These are phyloP conservation scores for Toxonevra muliebris DNA, from an alignment of 2,888 invertebrate genomes.

Conservation along the genomic window DNA sequence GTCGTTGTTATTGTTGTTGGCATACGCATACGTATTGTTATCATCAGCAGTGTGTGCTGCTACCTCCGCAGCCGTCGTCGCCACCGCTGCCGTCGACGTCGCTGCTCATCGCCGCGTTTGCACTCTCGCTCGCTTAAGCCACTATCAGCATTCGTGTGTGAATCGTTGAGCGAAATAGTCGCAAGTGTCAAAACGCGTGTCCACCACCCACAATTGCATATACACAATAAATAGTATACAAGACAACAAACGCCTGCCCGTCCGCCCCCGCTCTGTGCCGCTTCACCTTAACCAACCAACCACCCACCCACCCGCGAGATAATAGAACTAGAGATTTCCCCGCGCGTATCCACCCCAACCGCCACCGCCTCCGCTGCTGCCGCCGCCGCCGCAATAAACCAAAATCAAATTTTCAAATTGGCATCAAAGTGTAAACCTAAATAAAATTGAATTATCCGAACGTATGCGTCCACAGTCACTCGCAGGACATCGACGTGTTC, in stretches of 20 bases:
- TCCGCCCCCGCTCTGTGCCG: constrained; percentile 43
- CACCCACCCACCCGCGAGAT: constrained; percentile 17
- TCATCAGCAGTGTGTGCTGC: constrained; percentile 27
- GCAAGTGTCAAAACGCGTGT: constrained; percentile 37
- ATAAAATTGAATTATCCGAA: constrained; percentile 63
- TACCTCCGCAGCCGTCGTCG: constrained; percentile 21
- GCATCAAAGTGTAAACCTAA: constrained; percentile 63
- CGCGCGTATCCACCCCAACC: constrained; percentile 32
- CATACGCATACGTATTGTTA: constrained; percentile 14
- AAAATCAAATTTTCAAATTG: constrained; percentile 62
- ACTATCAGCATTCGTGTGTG: constrained; percentile 43
- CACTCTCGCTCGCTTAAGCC: constrained; percentile 37
- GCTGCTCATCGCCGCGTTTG: constrained; percentile 25
- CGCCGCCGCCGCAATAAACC: constrained; percentile 48
- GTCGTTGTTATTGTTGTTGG: constrained; percentile 17
- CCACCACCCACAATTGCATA: constrained; percentile 42
- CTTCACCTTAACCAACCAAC: constrained; percentile 39
- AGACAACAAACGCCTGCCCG: constrained; percentile 30
- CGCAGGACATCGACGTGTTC: constrained; percentile 48
- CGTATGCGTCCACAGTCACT: constrained; percentile 54
- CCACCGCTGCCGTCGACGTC: constrained; percentile 39
- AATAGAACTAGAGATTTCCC: constrained; percentile 34
- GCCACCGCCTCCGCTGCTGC: constrained; percentile 37
- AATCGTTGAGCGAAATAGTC: constrained; percentile 40
- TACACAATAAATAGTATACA: constrained; percentile 26